Percentiles rank a stretch among this genome's conserved stretches.
Evolutionary conservation across 1,140 invertebrate genomes (phyloP).

Genomic region (Trichoplusia ni): DNA sequence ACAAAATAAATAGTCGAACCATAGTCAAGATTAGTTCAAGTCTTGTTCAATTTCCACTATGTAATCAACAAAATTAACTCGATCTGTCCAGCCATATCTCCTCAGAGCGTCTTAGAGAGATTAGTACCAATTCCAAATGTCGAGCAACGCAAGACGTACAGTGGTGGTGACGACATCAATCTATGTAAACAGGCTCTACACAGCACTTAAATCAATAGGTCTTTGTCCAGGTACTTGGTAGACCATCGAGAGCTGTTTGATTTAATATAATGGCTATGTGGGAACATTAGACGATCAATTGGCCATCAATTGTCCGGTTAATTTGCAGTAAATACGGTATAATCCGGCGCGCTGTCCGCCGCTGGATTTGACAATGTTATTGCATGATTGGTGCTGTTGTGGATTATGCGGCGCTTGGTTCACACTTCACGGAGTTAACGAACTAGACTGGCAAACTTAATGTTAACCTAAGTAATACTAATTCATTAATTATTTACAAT

Average conservation of each 20-base stretch:
- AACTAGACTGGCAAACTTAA: too few relatives aligned
- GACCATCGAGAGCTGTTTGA: slow-evolving; percentile 55
- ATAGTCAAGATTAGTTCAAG: too few relatives aligned
- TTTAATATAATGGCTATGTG: slow-evolving; percentile 76
- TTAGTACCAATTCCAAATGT: neutral
- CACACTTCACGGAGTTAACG: neutral
- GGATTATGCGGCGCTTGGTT: slow-evolving; percentile 6
- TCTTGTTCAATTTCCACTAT: too few relatives aligned
- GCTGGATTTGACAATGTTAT: slow-evolving; percentile 54
- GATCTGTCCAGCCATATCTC: too few relatives aligned
- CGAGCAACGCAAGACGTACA: neutral
- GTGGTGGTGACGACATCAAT: slow-evolving; percentile 15
- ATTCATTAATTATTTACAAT: too few relatives aligned
- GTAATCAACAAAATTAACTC: too few relatives aligned
- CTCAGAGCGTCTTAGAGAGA: slow-evolving; percentile 5
- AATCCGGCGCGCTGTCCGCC: slow-evolving; percentile 52
- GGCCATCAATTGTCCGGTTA: slow-evolving; percentile 75
- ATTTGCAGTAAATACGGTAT: slow-evolving; percentile 74
- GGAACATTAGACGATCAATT: slow-evolving; percentile 76
- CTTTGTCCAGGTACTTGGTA: slow-evolving; percentile 67
- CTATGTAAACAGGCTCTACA: slow-evolving; percentile 19
- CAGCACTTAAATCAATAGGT: slow-evolving; percentile 71
- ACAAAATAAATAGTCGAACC: too few relatives aligned
- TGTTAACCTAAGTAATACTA: too few relatives aligned
- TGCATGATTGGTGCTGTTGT: slow-evolving; percentile 30